Evolutionary conservation across 2,113 vertebrate species (phyloP).

Genomic region (human (Homo sapiens)): GRCh38 chr2:128977001-128977500

Average conservation of each 20-base stretch:
- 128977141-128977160: not conserved
- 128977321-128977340: not conserved
- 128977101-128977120: not conserved
- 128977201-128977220: not conserved
- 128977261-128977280: not conserved
- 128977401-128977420: not conserved
- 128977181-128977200: not conserved
- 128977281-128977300: not conserved
- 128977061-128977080: not conserved
- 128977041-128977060: not conserved
- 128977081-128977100: not conserved
- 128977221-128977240: not conserved
- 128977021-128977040: not conserved
- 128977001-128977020: not conserved
- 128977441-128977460: not conserved
- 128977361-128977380: not conserved
- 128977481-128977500: not conserved
- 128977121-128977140: not conserved
- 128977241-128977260: not conserved
- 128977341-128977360: not conserved
- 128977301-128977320: not conserved
- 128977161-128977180: not conserved
- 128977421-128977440: not conserved
- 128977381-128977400: not conserved
- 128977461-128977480: not conserved